phyloP scores from a whole-genome alignment of 2,113 vertebrate genomes.

The Cyprichromis sp. region DNA sequence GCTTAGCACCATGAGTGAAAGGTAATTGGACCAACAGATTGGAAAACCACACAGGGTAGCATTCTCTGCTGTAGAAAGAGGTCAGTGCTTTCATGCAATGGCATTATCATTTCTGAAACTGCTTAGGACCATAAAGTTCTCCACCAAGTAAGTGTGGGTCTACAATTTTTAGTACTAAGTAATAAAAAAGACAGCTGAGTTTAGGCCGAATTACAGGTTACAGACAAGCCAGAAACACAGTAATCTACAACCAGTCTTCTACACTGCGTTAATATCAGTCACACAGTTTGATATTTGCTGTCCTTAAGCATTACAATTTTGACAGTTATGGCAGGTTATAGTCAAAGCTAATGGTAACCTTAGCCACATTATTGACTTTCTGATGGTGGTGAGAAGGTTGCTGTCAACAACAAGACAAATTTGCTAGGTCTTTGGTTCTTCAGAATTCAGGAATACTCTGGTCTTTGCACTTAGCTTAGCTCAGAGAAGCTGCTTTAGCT shows the following conservation, averaged over 20 bases:
- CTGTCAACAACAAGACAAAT: background rate
- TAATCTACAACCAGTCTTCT: background rate
- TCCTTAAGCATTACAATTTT: background rate
- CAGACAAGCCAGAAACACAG: background rate
- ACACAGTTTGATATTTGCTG: background rate
- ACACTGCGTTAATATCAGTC: background rate
- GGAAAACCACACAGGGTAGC: background rate
- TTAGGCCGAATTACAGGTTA: background rate
- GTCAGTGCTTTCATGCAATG: background rate
- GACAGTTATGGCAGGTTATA: background rate
- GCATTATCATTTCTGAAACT: background rate
- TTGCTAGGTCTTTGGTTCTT: background rate
- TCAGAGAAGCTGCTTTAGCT: background rate
- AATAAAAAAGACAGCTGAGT: background rate
- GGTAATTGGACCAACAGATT: background rate
- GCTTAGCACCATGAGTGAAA: background rate
- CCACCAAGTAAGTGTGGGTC: background rate
- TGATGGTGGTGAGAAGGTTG: background rate
- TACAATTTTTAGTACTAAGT: background rate
- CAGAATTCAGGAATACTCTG: background rate
- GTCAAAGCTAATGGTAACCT: rapidly evolving
- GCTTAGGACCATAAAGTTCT: background rate
- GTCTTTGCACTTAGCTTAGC: background rate
- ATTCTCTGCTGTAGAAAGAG: background rate
- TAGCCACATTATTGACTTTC: background rate